These are phyloP conservation scores for Anguilla anguilla DNA, from an alignment of 2,797 vertebrate genomes.

Conservation along the genomic window DNA sequence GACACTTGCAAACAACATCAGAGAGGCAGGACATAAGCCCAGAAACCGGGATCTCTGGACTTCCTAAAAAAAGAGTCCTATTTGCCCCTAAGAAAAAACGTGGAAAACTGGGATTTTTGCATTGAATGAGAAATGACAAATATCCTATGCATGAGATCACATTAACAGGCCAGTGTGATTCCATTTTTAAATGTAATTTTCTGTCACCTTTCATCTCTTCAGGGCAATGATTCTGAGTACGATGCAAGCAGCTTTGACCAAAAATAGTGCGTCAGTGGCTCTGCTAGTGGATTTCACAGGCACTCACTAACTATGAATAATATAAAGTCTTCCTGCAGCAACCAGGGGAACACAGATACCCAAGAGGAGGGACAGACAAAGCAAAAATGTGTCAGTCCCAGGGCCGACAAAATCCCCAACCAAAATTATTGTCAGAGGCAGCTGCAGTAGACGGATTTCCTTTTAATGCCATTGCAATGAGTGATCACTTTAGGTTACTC, in stretches of 20 bases:
- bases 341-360: not conserved
- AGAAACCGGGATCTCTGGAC: not conserved
- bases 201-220: not conserved
- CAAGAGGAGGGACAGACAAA: not conserved
- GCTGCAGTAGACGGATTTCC: not conserved
- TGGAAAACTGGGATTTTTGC: not conserved
- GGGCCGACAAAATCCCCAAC: not conserved
- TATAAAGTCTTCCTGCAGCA: not conserved
- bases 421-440: not conserved
- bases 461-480: not conserved
- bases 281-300: not conserved
- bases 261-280: not conserved
- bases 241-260: not conserved
- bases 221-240: not conserved
- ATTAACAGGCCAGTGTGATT: not conserved
- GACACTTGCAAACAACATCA: not conserved
- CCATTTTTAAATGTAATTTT: not conserved
- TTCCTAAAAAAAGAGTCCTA: not conserved
- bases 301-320: not conserved
- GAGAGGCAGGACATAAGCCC: no score
- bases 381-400: not conserved
- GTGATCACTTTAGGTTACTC: not conserved
- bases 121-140: not conserved
- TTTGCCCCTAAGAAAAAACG: not conserved
- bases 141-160: not conserved